A percentile compares a stretch with the other conserved stretches of the same genome.
Conservation (phyloP, 2,888 invertebrate genomes). For the Neocrepidodera transversa region DNA sequence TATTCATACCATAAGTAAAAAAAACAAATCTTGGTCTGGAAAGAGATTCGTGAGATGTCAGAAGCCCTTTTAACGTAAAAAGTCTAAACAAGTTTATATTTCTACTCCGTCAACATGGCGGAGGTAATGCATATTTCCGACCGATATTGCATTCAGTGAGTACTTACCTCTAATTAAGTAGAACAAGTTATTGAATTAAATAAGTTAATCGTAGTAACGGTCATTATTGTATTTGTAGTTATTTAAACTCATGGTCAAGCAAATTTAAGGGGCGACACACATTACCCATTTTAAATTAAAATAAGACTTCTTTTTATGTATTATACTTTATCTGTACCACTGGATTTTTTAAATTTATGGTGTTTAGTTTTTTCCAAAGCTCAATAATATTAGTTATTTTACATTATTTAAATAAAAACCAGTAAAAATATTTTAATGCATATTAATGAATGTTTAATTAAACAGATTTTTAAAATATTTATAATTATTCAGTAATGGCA, state of each 20-base stretch:
- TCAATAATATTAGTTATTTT: no score
- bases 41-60: slow-evolving; percentile 25
- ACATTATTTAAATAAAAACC: no score
- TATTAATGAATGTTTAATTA: no score
- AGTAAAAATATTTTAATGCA: no score
- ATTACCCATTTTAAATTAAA: slow-evolving; percentile 7
- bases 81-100: slow-evolving; percentile 22
- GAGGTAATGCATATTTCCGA: slow-evolving; percentile 33
- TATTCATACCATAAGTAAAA: slow-evolving; percentile 1
- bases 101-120: slow-evolving; percentile 40
- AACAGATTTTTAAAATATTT: no score
- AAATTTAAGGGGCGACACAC: neutral
- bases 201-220: neutral
- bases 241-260: neutral
- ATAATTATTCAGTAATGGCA: no score
- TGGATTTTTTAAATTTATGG: no score
- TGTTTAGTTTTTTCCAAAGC: no score
- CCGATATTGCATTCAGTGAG: slow-evolving; percentile 39
- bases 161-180: slow-evolving; percentile 13
- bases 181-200: neutral
- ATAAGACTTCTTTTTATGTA: no score
- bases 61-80: slow-evolving; percentile 17
- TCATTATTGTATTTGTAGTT: neutral
- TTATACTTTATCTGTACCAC: no score
- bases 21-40: neutral